Evolutionary conservation across 2,797 vertebrate species (phyloP).

Genomic region (Propithecus perrieri): DNA sequence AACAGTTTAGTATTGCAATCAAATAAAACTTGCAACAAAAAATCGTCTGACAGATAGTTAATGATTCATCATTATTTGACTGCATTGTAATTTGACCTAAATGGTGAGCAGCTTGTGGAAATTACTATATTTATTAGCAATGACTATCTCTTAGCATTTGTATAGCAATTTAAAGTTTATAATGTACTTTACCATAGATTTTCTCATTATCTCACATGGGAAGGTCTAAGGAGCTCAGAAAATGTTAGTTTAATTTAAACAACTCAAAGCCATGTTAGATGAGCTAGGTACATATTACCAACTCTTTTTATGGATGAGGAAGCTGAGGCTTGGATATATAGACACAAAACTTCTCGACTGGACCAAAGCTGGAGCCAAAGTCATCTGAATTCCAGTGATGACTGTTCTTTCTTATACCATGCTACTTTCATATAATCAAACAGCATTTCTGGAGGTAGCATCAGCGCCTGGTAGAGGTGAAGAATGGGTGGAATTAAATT

Average conservation of each 20-base stretch:
- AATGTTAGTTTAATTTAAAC: constrained; percentile 53
- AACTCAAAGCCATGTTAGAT: constrained; percentile 19
- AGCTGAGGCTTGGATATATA: not conserved
- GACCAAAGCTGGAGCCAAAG: not conserved
- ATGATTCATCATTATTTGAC: constrained; percentile 29
- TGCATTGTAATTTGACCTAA: constrained; percentile 62
- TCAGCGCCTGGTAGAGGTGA: not conserved
- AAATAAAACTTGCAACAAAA: constrained; percentile 27
- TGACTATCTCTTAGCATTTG: constrained; percentile 31
- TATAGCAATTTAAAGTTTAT: constrained; percentile 40
- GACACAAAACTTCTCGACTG: not conserved
- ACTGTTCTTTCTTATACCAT: not conserved
- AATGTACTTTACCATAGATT: constrained; percentile 35
- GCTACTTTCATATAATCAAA: not conserved
- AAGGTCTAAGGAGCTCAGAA: constrained; percentile 37
- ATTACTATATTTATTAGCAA: constrained; percentile 55
- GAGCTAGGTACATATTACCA: not conserved
- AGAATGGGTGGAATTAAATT: not conserved
- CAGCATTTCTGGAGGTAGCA: not conserved
- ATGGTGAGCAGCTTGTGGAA: constrained; percentile 36
- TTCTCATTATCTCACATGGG: constrained; percentile 36
- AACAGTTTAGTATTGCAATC: not conserved
- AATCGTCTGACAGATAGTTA: not conserved
- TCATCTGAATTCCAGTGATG: not conserved
- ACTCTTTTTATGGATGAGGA: not conserved